Evolutionary conservation across 2,888 invertebrate species (phyloP).

Genomic region (Lutraria lutraria): DNA sequence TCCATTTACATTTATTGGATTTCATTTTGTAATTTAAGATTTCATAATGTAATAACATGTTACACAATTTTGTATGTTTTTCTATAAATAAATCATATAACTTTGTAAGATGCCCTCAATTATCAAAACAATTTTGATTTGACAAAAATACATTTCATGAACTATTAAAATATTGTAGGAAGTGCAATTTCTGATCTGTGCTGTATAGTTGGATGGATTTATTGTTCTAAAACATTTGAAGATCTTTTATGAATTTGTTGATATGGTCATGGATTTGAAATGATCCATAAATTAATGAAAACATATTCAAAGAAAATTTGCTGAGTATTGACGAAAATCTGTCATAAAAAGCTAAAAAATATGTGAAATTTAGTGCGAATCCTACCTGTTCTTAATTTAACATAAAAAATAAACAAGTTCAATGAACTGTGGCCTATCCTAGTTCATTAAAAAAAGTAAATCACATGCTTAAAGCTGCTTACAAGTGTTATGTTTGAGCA

Average conservation of each 20-base stretch:
- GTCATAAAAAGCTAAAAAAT: not conserved
- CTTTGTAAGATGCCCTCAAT: not conserved
- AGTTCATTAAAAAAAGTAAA: too few relatives aligned
- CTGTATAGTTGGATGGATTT: not conserved
- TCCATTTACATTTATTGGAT: not conserved
- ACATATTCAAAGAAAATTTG: not conserved
- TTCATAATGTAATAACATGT: not conserved
- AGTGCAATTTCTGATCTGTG: slow-evolving; percentile 7
- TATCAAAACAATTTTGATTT: not conserved
- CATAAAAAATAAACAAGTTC: too few relatives aligned
- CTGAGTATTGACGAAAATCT: not conserved
- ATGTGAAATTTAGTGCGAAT: not conserved
- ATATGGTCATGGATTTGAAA: not conserved
- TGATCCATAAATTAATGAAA: not conserved
- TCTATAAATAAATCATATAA: slow-evolving; percentile 1
- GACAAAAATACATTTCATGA: not conserved
- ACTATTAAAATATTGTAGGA: not conserved
- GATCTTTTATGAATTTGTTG: not conserved
- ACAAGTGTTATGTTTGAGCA: too few relatives aligned
- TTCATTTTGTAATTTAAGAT: not conserved
- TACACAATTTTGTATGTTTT: not conserved
- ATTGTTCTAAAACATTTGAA: not conserved
- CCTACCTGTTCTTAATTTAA: too few relatives aligned
- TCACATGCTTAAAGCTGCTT: too few relatives aligned
- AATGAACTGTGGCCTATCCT: too few relatives aligned